Base-by-base conservation (phyloP, 2,113 vertebrate genomes). In the Microcebus tavaratra region DNA sequence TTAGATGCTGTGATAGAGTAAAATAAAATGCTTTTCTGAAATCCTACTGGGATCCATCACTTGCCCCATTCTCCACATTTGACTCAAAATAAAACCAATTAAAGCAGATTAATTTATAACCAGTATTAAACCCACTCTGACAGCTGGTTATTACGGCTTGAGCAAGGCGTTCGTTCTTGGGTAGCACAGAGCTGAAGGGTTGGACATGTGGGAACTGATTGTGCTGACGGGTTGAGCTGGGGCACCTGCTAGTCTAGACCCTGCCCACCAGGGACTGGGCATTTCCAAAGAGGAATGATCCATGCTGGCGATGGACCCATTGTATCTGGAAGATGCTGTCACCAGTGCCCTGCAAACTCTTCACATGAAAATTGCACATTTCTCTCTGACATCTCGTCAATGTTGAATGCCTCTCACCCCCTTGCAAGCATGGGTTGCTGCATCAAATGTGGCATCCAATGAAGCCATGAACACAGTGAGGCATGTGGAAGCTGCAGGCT, bases 71-170 rank as follows among this genome's bases (percentile, higher is more conserved):
- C 61, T 91, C n/a, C 55, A 31, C 11, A 83, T 80, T 67, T 5
- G 50, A 92, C 76, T 96, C 85, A 73, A 96, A 96, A 97, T 81
- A 0, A 13, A 89, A 85, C 92, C 90, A 98, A 97, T 98, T 98
- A 98, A 95, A 94, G 95, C 15, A 82, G 89, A 97, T 98, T 95
- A 96, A 98, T 98, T 98, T 97, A 96, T 88, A 96, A 20, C 0
- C 3, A 48, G 75, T 57, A 68, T 15, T 39, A 90, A 59, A 20
- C n/a, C 29, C 67, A 75, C 2, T 81, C 57, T 80, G 93, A 63
- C 80, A 95, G n/a, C 59, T 96, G 9, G 0, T 97, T 98, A 81
- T 96, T 70, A 53, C 27, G 10, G 59, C 63, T 25, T 73, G 57
- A 80, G 83, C 5, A 42, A 45, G 61, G 92, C 92, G 4, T 9